Conservation (phyloP, 1,140 invertebrate genomes). For the Zaprionus davidi region DNA sequence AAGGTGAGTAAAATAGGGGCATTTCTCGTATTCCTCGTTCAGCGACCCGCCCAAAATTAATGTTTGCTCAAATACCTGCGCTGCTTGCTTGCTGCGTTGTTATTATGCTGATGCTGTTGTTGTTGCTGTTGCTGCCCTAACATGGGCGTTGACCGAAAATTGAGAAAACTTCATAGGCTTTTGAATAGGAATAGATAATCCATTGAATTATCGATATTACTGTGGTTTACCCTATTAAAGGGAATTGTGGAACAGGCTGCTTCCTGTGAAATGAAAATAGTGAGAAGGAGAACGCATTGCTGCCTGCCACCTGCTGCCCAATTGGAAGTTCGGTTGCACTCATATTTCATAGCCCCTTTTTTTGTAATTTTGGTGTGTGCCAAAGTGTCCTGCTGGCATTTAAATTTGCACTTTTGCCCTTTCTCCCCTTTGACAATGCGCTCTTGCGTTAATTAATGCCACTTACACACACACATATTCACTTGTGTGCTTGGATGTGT, state of each 20-base stretch:
- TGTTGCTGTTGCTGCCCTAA: slow-evolving; percentile 60
- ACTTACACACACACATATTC: slow-evolving; percentile 48
- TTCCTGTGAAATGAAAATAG: slow-evolving; percentile 13
- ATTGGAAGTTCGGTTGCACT: slow-evolving; percentile 53
- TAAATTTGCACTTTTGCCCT: slow-evolving; percentile 77
- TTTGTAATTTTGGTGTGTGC: slow-evolving; percentile 47
- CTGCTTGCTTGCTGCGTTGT: slow-evolving; percentile 62
- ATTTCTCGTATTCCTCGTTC: background rate
- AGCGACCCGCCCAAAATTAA: slow-evolving; percentile 67
- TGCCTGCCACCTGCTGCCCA: slow-evolving; percentile 68
- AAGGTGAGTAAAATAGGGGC: slow-evolving; percentile 42
- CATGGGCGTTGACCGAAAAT: slow-evolving; percentile 82
- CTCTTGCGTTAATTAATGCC: slow-evolving; percentile 74
- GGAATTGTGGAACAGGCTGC: background rate
- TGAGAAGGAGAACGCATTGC: background rate
- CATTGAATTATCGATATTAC: background rate
- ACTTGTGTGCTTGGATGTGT: slow-evolving; percentile 18
- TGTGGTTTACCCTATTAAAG: background rate
- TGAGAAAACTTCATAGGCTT: background rate
- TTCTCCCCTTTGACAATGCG: slow-evolving; percentile 47
- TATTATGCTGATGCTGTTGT: slow-evolving; percentile 66
- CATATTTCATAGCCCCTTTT: slow-evolving; percentile 53
- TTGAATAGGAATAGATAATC: background rate
- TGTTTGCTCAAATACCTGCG: slow-evolving; percentile 67
- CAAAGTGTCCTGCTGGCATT: slow-evolving; percentile 54